phyloP scores from a whole-genome alignment of 1,140 invertebrate genomes.

The Drosophila rhopaloa region DNA sequence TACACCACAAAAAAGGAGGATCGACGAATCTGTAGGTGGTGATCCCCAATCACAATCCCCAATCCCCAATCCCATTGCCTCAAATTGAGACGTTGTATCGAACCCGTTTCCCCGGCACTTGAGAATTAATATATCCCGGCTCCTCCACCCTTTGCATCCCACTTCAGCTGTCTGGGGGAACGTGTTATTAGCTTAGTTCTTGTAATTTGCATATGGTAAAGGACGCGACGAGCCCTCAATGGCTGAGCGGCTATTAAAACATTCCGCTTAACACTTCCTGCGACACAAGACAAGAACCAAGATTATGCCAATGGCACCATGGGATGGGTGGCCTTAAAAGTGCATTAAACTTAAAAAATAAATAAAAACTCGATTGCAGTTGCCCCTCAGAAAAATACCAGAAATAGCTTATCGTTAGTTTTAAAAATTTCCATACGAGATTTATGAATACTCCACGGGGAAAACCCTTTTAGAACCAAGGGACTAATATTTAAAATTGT shows the following conservation, averaged over 20 bases:
- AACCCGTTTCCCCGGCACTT: conserved; percentile 48
- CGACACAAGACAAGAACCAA: conserved; percentile 57
- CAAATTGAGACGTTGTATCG: conserved; percentile 68
- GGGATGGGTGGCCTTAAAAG: conserved; percentile 2
- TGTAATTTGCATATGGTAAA: conserved; percentile 76
- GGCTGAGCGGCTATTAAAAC: conserved; percentile 71
- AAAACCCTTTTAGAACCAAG: conserved; percentile 9
- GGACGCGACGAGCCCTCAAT: conserved; percentile 41
- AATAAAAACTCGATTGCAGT: background rate
- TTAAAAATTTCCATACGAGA: background rate
- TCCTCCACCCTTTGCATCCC: conserved; percentile 39
- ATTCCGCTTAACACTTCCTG: conserved; percentile 82
- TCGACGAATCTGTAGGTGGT: conserved; percentile 63
- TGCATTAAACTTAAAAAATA: background rate
- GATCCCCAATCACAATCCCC: conserved; percentile 18
- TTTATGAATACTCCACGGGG: conserved; percentile 30
- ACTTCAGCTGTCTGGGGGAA: conserved; percentile 45
- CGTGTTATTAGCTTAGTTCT: conserved; percentile 77
- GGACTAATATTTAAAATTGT: background rate
- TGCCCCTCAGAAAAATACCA: background rate
- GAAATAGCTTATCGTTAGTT: conserved; percentile 9
- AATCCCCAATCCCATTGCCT: conserved; percentile 14
- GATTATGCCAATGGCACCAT: conserved; percentile 24
- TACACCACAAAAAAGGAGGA: conserved; percentile 21
- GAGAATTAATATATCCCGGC: conserved; percentile 70